Evolutionary conservation across 2,888 invertebrate species (phyloP), one percentile per base, ranked within the genome.

Genomic region (Drosophila kambysellisi): DNA sequence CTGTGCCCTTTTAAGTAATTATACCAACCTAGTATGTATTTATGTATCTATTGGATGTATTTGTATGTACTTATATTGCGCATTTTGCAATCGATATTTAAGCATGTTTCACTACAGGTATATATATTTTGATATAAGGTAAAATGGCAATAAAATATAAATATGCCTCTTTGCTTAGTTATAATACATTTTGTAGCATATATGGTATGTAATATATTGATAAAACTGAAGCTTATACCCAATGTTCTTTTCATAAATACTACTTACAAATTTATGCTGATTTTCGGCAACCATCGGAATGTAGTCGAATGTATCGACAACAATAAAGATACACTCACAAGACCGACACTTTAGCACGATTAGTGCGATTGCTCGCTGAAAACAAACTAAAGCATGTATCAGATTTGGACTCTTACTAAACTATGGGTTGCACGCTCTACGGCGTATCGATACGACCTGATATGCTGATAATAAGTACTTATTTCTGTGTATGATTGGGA

Each of bases 1-100:
- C 91, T 29, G 90, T 86, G 70, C 86, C 85, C 60, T 86, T 89
- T 60, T 86, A 68, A 64, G 30, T 61, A 43, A 35, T 48, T 56
- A 46, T 46, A 43, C 9, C 63, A 39, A 20, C 12, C 43, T 39
- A 53, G 46, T 46, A 20, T 43, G 20, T 43, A 43, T 43, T 43
- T 43, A 5, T 20, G 43, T 11, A 20, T 43, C 20, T 43, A 43
- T 43, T 20, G 20, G 43, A 43, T 59, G 59, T 79, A 67, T 74
- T 74, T 81, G 67, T 77, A 68, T 60, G 79, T 81, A 81, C 79
- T 70, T 80, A 79, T 71, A 67, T 39, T 82, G 68, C 62, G 78
- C 50, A 60, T 81, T 81, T 88, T 68, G 79, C 79, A 65, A 56
- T 54, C 58, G 74, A 59, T 74, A 59, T 78, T 71, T 65, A 66